Evolutionary conservation across 2,888 invertebrate genomes (phyloP).

Genomic region (Eutolmus rufibarbis): DNA sequence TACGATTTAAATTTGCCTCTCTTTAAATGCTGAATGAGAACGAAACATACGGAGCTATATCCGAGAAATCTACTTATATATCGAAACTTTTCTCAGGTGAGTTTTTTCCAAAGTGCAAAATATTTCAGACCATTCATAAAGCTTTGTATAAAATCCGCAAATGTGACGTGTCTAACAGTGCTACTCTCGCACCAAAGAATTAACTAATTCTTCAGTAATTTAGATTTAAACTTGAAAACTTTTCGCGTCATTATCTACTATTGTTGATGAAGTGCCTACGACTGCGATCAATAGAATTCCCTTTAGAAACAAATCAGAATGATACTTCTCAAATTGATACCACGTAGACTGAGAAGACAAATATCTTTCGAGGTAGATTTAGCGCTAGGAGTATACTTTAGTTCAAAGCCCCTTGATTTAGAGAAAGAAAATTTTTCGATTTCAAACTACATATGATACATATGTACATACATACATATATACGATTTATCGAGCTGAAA

Average conservation of each 20-base stretch:
- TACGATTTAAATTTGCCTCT: no score
- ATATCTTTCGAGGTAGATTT: not conserved
- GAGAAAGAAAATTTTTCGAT: not conserved
- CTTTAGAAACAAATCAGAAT: not conserved
- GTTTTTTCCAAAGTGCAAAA: no score
- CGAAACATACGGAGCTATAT: no score
- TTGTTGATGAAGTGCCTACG: not conserved
- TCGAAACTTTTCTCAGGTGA: no score
- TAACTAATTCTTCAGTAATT: no score
- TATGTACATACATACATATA: not conserved
- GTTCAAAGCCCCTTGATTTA: not conserved
- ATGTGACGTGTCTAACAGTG: no score
- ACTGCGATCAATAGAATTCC: not conserved
- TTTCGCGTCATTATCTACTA: not conserved
- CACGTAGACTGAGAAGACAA: not conserved
- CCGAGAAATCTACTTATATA: no score
- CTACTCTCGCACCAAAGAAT: no score
- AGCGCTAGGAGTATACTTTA: not conserved
- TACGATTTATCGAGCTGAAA: not conserved
- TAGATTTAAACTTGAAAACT: no score
- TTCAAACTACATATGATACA: not conserved
- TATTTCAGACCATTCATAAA: no score
- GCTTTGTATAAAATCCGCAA: no score
- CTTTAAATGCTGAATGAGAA: no score
- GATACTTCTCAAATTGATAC: not conserved